Evolutionary conservation across 1,140 invertebrate species (phyloP).

Genomic region (Euura saliciscinereae): DNA sequence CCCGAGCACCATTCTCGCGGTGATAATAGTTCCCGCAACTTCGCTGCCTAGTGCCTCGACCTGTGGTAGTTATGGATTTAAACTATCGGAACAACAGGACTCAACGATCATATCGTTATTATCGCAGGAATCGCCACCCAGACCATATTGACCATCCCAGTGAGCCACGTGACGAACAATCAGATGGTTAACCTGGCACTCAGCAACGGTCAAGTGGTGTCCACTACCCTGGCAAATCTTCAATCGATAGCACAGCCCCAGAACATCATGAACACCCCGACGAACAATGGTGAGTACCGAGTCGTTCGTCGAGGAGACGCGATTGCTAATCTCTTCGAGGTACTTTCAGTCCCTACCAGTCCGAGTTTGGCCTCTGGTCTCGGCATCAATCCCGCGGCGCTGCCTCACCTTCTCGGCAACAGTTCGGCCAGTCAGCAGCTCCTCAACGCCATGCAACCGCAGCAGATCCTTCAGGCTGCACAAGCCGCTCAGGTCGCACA

Average conservation of each 20-base stretch:
- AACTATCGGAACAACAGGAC: too few relatives aligned
- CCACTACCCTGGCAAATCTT: constrained; percentile 82
- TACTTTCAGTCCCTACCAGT: constrained; percentile 58
- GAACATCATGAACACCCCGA: constrained; percentile 64
- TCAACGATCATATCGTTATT: too few relatives aligned
- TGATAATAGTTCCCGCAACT: constrained; percentile 62
- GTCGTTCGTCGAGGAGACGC: not conserved
- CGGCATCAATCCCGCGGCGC: constrained; percentile 65
- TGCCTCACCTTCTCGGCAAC: constrained; percentile 74
- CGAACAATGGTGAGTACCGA: constrained; percentile 56
- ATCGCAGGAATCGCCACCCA: constrained; percentile 86
- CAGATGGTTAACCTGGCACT: constrained; percentile 81
- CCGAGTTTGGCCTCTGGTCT: constrained; percentile 56
- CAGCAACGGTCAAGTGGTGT: constrained; percentile 83
- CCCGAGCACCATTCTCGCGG: constrained; percentile 50
- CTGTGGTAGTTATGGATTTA: too few relatives aligned
- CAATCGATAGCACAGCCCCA: constrained; percentile 79
- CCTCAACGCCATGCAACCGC: constrained; percentile 69
- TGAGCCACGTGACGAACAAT: constrained; percentile 81
- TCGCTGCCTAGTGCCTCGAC: constrained; percentile 32
- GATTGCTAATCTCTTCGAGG: not conserved
- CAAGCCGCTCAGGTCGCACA: constrained; percentile 45
- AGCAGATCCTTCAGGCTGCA: constrained; percentile 57
- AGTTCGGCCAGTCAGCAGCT: constrained; percentile 69
- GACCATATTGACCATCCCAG: constrained; percentile 92